These are phyloP conservation scores for Pterocles gutturalis DNA, from an alignment of 2,113 vertebrate genomes.

Conservation along the genomic window DNA sequence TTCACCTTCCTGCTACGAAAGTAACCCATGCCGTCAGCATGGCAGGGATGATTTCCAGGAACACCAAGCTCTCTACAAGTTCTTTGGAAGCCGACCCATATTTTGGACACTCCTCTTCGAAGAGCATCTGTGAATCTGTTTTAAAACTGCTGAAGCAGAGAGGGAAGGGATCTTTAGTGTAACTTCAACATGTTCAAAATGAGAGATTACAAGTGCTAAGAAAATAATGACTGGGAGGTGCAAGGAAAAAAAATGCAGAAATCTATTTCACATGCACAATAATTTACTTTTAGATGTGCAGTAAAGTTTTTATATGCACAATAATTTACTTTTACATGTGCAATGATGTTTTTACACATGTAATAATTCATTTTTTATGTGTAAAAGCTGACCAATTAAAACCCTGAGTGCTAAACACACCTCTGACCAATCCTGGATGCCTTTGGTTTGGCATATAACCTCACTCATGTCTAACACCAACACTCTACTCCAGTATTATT, in stretches of 20 bases:
- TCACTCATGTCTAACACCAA: background rate
- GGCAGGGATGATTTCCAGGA: background rate
- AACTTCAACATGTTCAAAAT: background rate
- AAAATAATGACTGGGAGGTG: conserved; percentile 39
- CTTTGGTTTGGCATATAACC: background rate
- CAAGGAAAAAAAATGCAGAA: background rate
- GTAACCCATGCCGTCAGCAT: background rate
- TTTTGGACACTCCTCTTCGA: background rate
- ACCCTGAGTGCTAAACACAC: background rate
- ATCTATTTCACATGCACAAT: conserved; percentile 56
- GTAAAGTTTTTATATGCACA: conserved; percentile 72
- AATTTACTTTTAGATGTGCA: conserved; percentile 73
- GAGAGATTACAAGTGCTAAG: conserved; percentile 24
- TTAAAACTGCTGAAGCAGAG: background rate
- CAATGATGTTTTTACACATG: conserved; percentile 53
- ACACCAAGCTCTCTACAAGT: too few species aligned
- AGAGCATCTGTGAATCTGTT: background rate
- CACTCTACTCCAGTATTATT: background rate
- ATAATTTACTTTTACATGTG: conserved; percentile 69
- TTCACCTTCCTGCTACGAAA: background rate
- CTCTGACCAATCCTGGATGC: background rate
- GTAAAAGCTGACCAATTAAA: conserved; percentile 50
- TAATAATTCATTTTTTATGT: conserved; percentile 58
- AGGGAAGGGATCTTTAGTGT: background rate
- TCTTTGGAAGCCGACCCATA: background rate